Evolutionary conservation across 2,113 vertebrate species (phyloP), one percentile per base, ranked within the genome.

Genomic region (Mesitornis unicolor): DNA sequence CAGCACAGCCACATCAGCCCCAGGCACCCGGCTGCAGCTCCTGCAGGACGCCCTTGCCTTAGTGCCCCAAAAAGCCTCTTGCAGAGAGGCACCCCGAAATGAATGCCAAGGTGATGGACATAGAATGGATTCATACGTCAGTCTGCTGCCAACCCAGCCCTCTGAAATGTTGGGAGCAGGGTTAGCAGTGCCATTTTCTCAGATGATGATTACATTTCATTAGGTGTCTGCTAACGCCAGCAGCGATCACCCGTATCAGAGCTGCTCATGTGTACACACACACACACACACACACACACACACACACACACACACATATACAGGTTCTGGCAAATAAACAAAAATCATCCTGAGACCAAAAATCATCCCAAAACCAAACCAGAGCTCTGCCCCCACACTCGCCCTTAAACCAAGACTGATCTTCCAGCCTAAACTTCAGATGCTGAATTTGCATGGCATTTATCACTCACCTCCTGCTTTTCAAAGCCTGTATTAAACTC

Each of bases 1-100:
- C 67, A 17, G n/a, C 57, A 28, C 8, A 14, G 33, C 29, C 11
- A 61, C 33, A 25, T 29, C 20, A 14, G 43, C 45, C 25, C 22
- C n/a, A 17, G 10, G 29, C 33, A 1, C 4, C 13, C 0, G 6
- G 42, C 43, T 68, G 43, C 40, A 38, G 42, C 68, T 25, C 36
- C 53, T 76, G n/a, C n/a, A 1, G 3, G 42, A 20, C 25, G 38
- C 8, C 42, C 19, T 71, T 47, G 11, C 15, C 38, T 20, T 7
- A 31, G 7, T 14, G 7, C 10, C 31, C 67, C 1, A 0, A 51
- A 25, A 3, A 15, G 0, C 63, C 7, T 53, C 36, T 20, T 57
- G 33, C 38, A 48, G 28, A 57, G 28, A 35, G 36, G 12, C 33
- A 6, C 64, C 53, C 43, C 45, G 65, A n/a, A 31, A 77, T 19